Percentiles rank a stretch among this genome's conserved stretches.
Conservation (phyloP, 2,113 vertebrate species). For the Otolemur garnettii region DNA sequence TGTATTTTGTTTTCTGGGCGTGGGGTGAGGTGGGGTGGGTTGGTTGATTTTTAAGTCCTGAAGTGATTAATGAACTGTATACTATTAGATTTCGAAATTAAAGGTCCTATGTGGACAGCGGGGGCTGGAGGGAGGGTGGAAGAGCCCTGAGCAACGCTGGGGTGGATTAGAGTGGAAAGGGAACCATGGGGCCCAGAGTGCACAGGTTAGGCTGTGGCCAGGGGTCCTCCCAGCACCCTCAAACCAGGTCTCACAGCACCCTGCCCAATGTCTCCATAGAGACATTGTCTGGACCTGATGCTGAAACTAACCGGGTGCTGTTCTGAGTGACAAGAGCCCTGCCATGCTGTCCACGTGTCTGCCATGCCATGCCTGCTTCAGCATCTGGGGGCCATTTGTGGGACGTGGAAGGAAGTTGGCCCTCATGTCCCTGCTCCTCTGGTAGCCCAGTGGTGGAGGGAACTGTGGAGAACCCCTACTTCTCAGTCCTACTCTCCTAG, state of each 20-base stretch:
- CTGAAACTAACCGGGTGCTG: neutral
- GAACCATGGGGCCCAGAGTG: neutral
- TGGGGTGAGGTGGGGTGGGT: neutral
- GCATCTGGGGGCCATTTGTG: neutral
- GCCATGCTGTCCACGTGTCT: fast-evolving
- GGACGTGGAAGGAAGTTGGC: neutral
- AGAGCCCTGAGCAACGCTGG: neutral
- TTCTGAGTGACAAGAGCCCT: neutral
- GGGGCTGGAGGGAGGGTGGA: neutral
- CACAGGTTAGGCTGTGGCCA: neutral
- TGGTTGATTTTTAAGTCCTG: neutral
- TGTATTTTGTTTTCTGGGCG: neutral
- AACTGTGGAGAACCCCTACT: too few relatives aligned
- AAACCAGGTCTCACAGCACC: neutral
- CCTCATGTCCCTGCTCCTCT: too few relatives aligned
- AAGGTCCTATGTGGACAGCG: neutral
- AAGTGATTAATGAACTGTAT: neutral
- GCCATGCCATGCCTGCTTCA: neutral
- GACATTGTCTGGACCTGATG: neutral
- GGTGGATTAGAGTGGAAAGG: neutral
- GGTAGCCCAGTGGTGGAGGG: too few relatives aligned
- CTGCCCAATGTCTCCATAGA: neutral
- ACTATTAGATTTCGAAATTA: neutral
- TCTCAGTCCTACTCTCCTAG: neutral
- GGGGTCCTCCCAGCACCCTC: neutral